phyloP scores from a whole-genome alignment of 2,888 invertebrate genomes.

The Acleris cristana region DNA sequence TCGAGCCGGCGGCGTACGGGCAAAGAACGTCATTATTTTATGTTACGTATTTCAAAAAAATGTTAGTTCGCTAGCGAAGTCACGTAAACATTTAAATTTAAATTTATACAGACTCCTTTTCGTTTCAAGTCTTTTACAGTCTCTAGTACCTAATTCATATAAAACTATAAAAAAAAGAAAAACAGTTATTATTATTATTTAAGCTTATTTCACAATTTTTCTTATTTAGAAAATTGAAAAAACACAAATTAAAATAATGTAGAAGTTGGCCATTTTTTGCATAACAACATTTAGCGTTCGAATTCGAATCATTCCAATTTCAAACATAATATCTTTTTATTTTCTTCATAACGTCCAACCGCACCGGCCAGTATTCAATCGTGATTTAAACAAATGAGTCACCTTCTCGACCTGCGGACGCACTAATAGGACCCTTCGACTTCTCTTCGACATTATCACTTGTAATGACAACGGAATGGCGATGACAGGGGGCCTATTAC shows the following conservation, averaged over 20 bases:
- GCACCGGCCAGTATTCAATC: slow-evolving; percentile 27
- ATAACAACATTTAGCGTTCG: slow-evolving; percentile 12
- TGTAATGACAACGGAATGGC: slow-evolving; percentile 60
- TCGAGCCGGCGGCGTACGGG: slow-evolving; percentile 13
- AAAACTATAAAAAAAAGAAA: no score
- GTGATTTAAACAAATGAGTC: slow-evolving; percentile 32
- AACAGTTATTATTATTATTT: no score
- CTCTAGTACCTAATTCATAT: no score
- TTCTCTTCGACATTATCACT: slow-evolving; percentile 58
- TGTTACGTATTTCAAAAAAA: slow-evolving; percentile 20
- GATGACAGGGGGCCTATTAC: slow-evolving; percentile 53
- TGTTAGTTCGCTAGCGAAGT: no score
- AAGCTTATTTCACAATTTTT: no score
- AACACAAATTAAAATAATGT: background rate
- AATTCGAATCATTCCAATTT: slow-evolving; percentile 21
- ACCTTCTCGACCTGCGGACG: slow-evolving; percentile 45
- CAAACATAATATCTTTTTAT: slow-evolving; percentile 11
- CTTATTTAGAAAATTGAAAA: no score
- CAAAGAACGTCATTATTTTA: slow-evolving; percentile 36
- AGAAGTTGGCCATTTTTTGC: slow-evolving; percentile 17
- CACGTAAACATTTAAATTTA: no score
- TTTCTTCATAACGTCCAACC: slow-evolving; percentile 22
- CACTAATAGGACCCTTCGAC: slow-evolving; percentile 57
- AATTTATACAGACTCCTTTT: no score
- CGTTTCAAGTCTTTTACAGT: no score